Base-by-base conservation (phyloP, 2,113 vertebrate species). In the Melospiza melodia region DNA sequence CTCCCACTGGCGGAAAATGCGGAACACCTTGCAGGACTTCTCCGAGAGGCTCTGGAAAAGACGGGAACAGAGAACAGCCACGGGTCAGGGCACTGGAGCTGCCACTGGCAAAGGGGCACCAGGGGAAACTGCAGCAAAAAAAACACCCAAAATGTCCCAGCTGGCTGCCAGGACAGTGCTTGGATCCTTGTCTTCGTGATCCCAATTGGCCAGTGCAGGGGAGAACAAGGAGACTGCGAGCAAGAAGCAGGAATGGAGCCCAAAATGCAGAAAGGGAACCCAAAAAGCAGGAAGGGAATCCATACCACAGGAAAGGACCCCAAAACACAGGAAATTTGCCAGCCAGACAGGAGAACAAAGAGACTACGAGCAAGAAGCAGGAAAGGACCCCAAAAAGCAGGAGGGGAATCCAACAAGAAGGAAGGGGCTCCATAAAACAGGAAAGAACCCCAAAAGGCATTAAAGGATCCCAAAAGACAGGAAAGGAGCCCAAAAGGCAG, bases 1-100 rank as follows among this genome's bases (percentile, higher is more conserved):
- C 94, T 99, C 99, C 99, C 99, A 99, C 93, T 99, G 99, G 22
- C 98, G 98, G 96, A 99, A 99, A 93, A 99, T 99, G 87, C 98
- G 98, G 96, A 99, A 99, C 24, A 99, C 99, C 66, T 98, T 99
- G 97, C 98, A 98, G 82, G 99, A 99, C 55, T 99, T 99, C 93
- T 99, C 99, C 2, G 98, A 98, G 59, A 99, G 98, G 48, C 97
- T 98, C 99, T 99, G 85, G 0, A 3, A 63, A 62, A 78, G 61
- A 61, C 0, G 37, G 48, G 33, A 61, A 44, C 12, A 69, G 43
- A 85, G 58, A 0, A 86, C 3, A 10, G 23, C 1, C 5, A 1
- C 8, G 31, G n/a, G 37, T 89, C 55, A 89, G 10, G n/a, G 65
- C 7, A 13, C 9, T 0, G 4, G 12, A 12, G 21, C 4, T 10